These are phyloP conservation scores for Holacanthus passer DNA, from an alignment of 2,113 vertebrate species.

Conservation along the genomic window DNA sequence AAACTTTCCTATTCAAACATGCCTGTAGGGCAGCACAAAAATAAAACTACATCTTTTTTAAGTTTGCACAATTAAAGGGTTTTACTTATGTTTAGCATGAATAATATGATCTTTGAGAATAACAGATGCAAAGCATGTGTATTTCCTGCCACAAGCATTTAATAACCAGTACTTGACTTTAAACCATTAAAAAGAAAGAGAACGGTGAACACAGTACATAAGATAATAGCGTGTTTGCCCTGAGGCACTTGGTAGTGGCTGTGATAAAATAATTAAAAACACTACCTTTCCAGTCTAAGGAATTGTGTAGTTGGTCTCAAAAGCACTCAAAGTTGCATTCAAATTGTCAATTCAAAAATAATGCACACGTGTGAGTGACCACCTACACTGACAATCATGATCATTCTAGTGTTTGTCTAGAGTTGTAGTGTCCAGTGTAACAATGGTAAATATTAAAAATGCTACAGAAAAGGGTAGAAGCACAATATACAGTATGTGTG, in stretches of 20 bases:
- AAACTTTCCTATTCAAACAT: not conserved
- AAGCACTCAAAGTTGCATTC: conserved; percentile 67
- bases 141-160: conserved; percentile 43
- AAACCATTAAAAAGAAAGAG: conserved; percentile 42
- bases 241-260: conserved; percentile 77
- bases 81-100: not conserved
- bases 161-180: conserved; percentile 40
- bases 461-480: conserved; percentile 67
- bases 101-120: conserved; percentile 6
- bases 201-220: conserved; percentile 63
- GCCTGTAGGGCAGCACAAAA: not conserved
- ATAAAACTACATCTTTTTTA: conserved; percentile 3
- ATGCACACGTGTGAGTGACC: conserved; percentile 73
- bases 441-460: conserved; percentile 65
- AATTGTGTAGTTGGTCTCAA: conserved; percentile 57
- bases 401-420: conserved; percentile 69
- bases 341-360: conserved; percentile 75
- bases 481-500: conserved; percentile 56
- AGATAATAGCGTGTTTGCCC: conserved; percentile 69
- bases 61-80: conserved; percentile 24
- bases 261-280: conserved; percentile 67
- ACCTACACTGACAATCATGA: conserved; percentile 64
- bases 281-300: conserved; percentile 54
- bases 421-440: conserved; percentile 67
- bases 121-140: conserved; percentile 33